These are phyloP conservation scores for Dicentrarchus labrax DNA, from an alignment of 2,113 vertebrate species.

Conservation along the genomic window DNA sequence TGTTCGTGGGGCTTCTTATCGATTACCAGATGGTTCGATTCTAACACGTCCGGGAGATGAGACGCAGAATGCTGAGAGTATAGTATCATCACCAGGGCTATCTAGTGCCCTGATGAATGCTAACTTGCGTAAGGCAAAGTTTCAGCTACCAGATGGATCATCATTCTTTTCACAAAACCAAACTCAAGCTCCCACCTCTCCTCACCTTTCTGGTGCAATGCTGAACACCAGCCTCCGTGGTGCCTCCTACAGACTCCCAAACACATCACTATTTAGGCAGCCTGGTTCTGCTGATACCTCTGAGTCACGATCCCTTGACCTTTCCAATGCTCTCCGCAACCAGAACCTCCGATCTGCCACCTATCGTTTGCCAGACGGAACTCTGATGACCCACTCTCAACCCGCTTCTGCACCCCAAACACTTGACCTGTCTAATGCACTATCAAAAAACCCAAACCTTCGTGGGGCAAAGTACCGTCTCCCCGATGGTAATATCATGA, in stretches of 20 bases:
- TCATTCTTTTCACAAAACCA: constrained; percentile 67
- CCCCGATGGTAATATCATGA: constrained; percentile 70
- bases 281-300: constrained; percentile 47
- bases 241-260: constrained; percentile 78
- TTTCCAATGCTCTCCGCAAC: constrained; percentile 76
- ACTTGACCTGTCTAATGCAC: constrained; percentile 74
- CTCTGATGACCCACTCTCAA: constrained; percentile 63
- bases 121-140: constrained; percentile 69
- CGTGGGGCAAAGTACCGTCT: constrained; percentile 75
- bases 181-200: constrained; percentile 56
- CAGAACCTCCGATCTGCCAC: constrained; percentile 62
- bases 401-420: constrained; percentile 32
- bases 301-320: constrained; percentile 62
- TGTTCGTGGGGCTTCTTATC: constrained; percentile 70
- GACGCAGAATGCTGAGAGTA: constrained; percentile 39
- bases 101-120: constrained; percentile 72
- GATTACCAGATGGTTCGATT: constrained; percentile 74
- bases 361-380: constrained; percentile 73
- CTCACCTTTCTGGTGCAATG: constrained; percentile 79
- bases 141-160: constrained; percentile 74
- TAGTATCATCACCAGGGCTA: constrained; percentile 55
- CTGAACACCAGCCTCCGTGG: constrained; percentile 75
- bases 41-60: constrained; percentile 46
- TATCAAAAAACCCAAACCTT: constrained; percentile 76
- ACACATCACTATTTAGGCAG: constrained; percentile 57